Evolutionary conservation across 64 coral and sea anemone species (phyloP), one percentile per base, ranked within the genome.

Genomic region (Montipora sp.): DNA sequence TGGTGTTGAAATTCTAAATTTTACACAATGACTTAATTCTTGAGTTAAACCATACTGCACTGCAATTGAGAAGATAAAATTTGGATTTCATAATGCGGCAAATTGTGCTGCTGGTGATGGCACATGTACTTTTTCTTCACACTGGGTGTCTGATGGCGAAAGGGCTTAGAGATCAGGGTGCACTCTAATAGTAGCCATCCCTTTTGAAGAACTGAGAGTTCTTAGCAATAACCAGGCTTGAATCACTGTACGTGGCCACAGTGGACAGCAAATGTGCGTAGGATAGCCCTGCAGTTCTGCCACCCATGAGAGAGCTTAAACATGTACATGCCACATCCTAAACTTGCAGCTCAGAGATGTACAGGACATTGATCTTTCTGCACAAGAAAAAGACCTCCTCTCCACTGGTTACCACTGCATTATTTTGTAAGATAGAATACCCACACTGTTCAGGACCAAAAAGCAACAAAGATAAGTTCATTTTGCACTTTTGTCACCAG

Each of bases 371-470:
- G 23, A 51, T 68, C 82, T 85, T 51, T 43, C 61, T 83, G 80
- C 80, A 87, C 83, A 87, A 75, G 23, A 24, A 24, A 27, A 47
- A 88, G 69, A 88, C 71, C 16, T 13, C 84, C 22, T 69, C 49
- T 66, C n/a, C 63, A 72, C 60, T 72, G 70, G 18, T 71, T 21
- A 48, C 67, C 22, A 88, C 84, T 72, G 49, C 16, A n/a, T 47
- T 88, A 48, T 48, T 72, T 65, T 88, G 84, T 20, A 88, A 49
- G 70, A 88, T 71, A 14, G 69, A 69, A 36, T 36, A 7, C 84
- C 70, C 70, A 88, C 46, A 73, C 60, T 88, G 63, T 27, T 27
- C 27, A 27, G 27, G 27, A 27, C 27, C 27, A 27, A 27, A 27
- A 27, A 27, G 27, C 27, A 1, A 27, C 27, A 1, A 27, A 27